These are phyloP conservation scores for Aulostomus chinensis DNA, from an alignment of 2,797 vertebrate genomes.

Conservation along the genomic window DNA sequence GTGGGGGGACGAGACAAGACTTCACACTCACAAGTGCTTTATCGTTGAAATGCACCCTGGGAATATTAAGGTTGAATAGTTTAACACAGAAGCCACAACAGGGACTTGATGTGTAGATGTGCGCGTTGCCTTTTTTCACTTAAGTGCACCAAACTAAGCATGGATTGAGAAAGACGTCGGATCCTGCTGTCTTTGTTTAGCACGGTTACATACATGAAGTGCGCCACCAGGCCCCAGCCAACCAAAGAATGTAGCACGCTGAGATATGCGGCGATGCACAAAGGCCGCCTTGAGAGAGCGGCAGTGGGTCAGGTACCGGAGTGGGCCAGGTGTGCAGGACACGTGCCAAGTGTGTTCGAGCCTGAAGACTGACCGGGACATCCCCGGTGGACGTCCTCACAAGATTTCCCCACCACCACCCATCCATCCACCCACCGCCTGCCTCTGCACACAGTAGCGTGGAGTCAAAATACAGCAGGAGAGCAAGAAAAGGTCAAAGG, in stretches of 20 bases:
- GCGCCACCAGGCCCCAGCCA: conserved; percentile 6
- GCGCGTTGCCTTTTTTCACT: conserved; percentile 3
- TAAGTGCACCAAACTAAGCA: conserved; percentile 6
- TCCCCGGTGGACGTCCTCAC: conserved; percentile 32
- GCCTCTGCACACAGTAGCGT: conserved; percentile 33
- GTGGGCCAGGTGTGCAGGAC: conserved; percentile 71
- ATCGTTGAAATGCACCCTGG: background rate
- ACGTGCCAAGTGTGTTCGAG: conserved; percentile 55
- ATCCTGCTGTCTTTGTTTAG: background rate
- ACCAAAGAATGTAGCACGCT: conserved; percentile 65
- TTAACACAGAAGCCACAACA: too few species aligned
- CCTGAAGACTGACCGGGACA: conserved; percentile 12
- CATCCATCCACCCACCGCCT: too few species aligned
- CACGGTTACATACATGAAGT: background rate
- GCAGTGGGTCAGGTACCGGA: conserved; percentile 20
- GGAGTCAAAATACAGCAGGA: background rate
- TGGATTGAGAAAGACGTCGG: background rate
- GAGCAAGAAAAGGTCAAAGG: conserved; percentile 9
- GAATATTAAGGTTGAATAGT: conserved; percentile 1
- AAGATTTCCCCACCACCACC: conserved; percentile 19
- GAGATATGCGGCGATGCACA: conserved; percentile 59
- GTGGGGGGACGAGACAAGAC: background rate
- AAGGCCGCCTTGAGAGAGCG: conserved; percentile 67
- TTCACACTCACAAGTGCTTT: background rate
- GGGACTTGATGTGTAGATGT: too few species aligned